These are phyloP conservation scores for Ichneumoninae sp. DNA, from an alignment of 2,888 invertebrate species.

Conservation along the genomic window DNA sequence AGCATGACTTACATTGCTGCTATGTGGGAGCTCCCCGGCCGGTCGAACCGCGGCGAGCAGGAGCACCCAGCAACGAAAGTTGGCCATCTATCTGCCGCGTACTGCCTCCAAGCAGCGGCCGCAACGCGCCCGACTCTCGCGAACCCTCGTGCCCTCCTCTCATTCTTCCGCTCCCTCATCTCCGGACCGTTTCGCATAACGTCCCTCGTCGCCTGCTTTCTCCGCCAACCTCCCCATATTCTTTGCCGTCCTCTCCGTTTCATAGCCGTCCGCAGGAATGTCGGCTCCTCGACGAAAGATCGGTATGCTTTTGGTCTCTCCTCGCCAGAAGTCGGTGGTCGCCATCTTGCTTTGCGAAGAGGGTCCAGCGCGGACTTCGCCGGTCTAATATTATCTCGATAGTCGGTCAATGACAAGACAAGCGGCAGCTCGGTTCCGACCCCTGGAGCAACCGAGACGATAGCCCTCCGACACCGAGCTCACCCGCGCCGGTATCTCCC, in stretches of 20 bases:
- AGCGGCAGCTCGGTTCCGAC: conserved; percentile 50
- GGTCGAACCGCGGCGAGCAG: conserved; percentile 44
- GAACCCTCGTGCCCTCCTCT: conserved; percentile 64
- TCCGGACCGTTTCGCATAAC: conserved; percentile 57
- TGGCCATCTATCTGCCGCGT: conserved; percentile 77
- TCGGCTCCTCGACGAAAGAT: conserved; percentile 72
- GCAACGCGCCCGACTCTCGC: conserved; percentile 54
- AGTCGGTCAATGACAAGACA: not conserved
- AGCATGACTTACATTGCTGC: conserved; percentile 83
- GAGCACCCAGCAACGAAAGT: conserved; percentile 73
- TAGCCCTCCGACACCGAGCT: conserved; percentile 73
- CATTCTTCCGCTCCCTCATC: conserved; percentile 61
- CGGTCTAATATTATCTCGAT: conserved; percentile 41
- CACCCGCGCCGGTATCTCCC: conserved; percentile 46
- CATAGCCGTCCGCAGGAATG: conserved; percentile 71
- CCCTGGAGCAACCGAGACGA: conserved; percentile 72
- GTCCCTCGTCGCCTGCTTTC: conserved; percentile 64
- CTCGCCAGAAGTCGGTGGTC: conserved; percentile 18
- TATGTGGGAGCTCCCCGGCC: conserved; percentile 76
- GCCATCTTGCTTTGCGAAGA: conserved; percentile 25
- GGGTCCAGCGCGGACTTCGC: not conserved
- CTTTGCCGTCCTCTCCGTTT: conserved; percentile 59
- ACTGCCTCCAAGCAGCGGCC: conserved; percentile 40
- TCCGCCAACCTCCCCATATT: conserved; percentile 64
- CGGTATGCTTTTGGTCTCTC: conserved; percentile 66